A percentile compares a stretch with the other conserved stretches of the same genome.
Evolutionary conservation across 2,888 invertebrate genomes (phyloP).

Genomic region (Hemistola chrysoprasaria): DNA sequence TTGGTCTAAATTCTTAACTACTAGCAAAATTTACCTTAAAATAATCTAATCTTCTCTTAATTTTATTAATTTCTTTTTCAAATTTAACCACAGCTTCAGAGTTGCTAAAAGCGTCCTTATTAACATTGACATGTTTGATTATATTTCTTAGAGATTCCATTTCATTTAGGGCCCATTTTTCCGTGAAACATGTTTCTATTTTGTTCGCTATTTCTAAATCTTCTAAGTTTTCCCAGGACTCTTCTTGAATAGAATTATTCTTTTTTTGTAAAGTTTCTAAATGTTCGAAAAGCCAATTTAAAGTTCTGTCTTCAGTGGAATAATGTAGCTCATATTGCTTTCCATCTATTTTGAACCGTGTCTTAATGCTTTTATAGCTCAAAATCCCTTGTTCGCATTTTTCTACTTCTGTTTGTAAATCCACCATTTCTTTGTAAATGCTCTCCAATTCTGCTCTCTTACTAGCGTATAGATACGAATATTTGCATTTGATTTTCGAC

Average conservation of each 20-base stretch:
- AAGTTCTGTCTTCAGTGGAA: constrained; percentile 54
- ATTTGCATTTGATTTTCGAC: constrained; percentile 58
- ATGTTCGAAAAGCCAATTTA: constrained; percentile 62
- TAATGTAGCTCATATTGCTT: constrained; percentile 44
- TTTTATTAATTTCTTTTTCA: constrained; percentile 45
- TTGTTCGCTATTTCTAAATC: constrained; percentile 39
- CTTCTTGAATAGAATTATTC: constrained; percentile 30
- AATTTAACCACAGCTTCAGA: constrained; percentile 53
- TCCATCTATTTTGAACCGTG: constrained; percentile 46
- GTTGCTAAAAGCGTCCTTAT: constrained; percentile 45
- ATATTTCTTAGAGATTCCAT: constrained; percentile 61
- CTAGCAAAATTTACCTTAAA: constrained; percentile 54
- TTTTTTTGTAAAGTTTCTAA: constrained; percentile 27
- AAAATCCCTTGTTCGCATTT: constrained; percentile 65
- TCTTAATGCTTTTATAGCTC: constrained; percentile 51
- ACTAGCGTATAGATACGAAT: constrained; percentile 54
- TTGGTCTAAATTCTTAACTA: too few species aligned
- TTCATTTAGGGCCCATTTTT: constrained; percentile 55
- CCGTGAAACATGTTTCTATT: constrained; percentile 65
- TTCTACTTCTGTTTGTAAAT: constrained; percentile 62
- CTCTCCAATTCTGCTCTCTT: constrained; percentile 58
- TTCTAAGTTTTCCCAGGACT: constrained; percentile 45
- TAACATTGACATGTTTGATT: constrained; percentile 57
- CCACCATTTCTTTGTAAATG: constrained; percentile 58
- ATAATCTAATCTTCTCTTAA: constrained; percentile 51